Conservation (phyloP, 2,888 invertebrate genomes). For the Nezara viridula region DNA sequence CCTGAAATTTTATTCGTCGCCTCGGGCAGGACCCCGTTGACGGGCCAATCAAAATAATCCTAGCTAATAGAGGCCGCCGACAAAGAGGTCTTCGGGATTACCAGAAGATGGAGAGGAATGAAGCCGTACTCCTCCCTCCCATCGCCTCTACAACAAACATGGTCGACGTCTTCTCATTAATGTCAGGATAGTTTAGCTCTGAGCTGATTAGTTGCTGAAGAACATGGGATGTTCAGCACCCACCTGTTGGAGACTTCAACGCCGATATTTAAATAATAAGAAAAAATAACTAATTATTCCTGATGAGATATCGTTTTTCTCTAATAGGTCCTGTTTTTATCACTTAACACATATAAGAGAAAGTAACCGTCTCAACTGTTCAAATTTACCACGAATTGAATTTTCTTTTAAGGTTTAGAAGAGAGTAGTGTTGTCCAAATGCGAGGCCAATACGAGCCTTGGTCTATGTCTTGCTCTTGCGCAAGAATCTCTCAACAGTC, state of each 20-base stretch:
- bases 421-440: no score
- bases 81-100: constrained; percentile 27
- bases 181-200: neutral
- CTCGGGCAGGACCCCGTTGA: neutral
- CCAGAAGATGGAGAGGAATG: constrained; percentile 5
- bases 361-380: neutral
- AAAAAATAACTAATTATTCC: neutral
- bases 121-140: neutral
- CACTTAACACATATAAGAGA: neutral
- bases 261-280: neutral
- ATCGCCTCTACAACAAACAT: constrained; percentile 18
- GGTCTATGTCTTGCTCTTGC: no score
- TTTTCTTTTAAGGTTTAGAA: neutral
- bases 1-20: constrained; percentile 36
- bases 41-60: constrained; percentile 58
- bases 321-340: neutral
- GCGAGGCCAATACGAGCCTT: no score
- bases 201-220: neutral
- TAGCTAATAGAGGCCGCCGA: constrained; percentile 46
- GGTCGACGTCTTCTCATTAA: constrained; percentile 22
- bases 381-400: neutral
- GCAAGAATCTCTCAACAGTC: no score
- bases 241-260: constrained; percentile 22
- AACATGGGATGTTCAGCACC: neutral
- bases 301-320: neutral